These are phyloP conservation scores for Odontesthes bonariensis DNA, from an alignment of 2,113 vertebrate genomes.

Conservation along the genomic window DNA sequence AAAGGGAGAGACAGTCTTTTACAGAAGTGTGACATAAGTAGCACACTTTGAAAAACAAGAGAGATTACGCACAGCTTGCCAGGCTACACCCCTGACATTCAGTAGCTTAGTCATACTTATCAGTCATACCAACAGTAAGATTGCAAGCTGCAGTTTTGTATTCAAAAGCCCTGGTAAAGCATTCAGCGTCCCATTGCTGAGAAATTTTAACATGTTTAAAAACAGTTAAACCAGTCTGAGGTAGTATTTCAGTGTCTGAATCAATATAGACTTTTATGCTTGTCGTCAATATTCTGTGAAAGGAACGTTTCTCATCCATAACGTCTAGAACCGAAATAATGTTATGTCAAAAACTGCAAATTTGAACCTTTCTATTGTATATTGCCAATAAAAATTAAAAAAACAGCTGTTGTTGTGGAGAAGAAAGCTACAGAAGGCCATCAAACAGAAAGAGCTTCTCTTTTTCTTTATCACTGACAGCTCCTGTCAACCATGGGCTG, in stretches of 20 bases:
- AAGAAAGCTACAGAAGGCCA: too few species aligned
- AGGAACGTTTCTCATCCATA: too few species aligned
- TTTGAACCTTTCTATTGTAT: too few species aligned
- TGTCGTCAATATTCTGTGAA: neutral
- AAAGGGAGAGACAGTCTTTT: slow-evolving; percentile 13
- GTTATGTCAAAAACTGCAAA: too few species aligned
- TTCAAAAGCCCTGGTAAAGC: slow-evolving; percentile 3
- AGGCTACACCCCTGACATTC: slow-evolving; percentile 38
- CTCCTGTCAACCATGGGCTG: neutral
- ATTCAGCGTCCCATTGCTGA: neutral
- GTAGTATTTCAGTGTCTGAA: neutral
- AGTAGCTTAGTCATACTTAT: slow-evolving; percentile 43
- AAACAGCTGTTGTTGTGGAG: too few species aligned
- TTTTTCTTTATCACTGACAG: neutral
- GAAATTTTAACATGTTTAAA: neutral
- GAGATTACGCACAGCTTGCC: slow-evolving; percentile 38
- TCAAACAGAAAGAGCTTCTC: too few species aligned
- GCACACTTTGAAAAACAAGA: slow-evolving; percentile 45
- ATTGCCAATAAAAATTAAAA: too few species aligned
- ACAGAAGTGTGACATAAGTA: slow-evolving; percentile 34
- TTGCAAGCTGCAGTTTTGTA: slow-evolving; percentile 9
- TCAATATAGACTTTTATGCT: neutral
- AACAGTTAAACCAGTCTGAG: neutral
- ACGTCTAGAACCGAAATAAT: too few species aligned
- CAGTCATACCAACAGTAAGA: slow-evolving; percentile 33